Percentiles rank a stretch among this genome's conserved stretches.
Conservation (phyloP, 2,113 vertebrate genomes). For the Nyctereutes procyonoides region DNA sequence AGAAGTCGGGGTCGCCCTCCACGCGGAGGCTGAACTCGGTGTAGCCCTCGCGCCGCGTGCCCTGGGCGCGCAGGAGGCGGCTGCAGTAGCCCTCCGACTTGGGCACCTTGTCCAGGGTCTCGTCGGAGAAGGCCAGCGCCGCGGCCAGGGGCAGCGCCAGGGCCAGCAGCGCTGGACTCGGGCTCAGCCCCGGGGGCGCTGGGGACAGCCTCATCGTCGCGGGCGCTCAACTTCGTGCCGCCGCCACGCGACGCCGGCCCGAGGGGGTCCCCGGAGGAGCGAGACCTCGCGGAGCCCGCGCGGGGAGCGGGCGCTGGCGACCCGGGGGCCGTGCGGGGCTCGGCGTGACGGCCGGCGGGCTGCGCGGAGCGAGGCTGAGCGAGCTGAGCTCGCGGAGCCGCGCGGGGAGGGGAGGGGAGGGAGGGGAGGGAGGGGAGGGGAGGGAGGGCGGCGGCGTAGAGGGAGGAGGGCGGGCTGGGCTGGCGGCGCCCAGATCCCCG, state of each 20-base stretch:
- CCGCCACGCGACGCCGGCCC: conserved; percentile 45
- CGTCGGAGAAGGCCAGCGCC: conserved; percentile 92
- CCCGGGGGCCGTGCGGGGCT: conserved; percentile 17
- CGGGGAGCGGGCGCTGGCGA: not conserved
- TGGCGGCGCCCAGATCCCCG: conserved; percentile 85
- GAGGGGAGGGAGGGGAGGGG: conserved; percentile 60
- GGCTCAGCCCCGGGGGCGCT: conserved; percentile 75
- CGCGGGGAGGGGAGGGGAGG: conserved; percentile 71
- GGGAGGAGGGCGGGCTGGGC: conserved; percentile 80
- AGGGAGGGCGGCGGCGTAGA: conserved; percentile 63
- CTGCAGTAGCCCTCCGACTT: conserved; percentile 97
- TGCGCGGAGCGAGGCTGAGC: conserved; percentile 55
- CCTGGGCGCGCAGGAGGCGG: conserved; percentile 94
- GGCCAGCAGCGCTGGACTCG: conserved; percentile 81
- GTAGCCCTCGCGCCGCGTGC: conserved; percentile 93
- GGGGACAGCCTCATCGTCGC: conserved; percentile 84
- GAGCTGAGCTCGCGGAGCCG: conserved; percentile 51
- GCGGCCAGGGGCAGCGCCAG: conserved; percentile 90
- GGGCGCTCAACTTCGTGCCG: conserved; percentile 83
- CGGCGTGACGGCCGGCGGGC: conserved; percentile 67
- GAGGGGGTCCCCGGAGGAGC: conserved; percentile 43
- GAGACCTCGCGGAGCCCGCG: conserved; percentile 17
- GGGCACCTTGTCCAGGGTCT: conserved; percentile 92
- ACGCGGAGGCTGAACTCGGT: conserved; percentile 97
- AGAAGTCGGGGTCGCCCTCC: conserved; percentile 96